Evolutionary conservation across 2,888 invertebrate species (phyloP).

Genomic region (Cerastis rubricosa): DNA sequence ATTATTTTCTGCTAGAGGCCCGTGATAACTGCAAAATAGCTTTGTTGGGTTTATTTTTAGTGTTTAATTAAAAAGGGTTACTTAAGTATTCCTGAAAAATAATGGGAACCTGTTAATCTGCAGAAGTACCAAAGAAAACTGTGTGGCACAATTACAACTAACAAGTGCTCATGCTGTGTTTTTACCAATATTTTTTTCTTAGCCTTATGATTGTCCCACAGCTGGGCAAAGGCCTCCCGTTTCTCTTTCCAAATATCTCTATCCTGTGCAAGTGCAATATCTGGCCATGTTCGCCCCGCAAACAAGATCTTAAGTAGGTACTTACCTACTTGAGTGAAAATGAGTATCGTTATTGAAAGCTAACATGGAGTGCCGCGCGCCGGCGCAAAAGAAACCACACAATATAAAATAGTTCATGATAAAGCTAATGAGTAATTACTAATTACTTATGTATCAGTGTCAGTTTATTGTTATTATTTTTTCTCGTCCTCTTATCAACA

Average conservation of each 20-base stretch:
- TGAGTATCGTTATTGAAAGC: neutral
- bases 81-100: neutral
- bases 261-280: no score
- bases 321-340: neutral
- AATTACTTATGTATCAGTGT: slow-evolving; percentile 8
- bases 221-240: no score
- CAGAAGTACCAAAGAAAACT: neutral
- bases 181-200: no score
- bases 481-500: slow-evolving; percentile 15
- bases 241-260: no score
- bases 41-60: neutral
- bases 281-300: no score
- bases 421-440: neutral
- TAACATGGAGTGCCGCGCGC: neutral
- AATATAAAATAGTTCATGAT: slow-evolving; percentile 14
- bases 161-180: neutral
- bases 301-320: neutral
- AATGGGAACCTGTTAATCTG: neutral
- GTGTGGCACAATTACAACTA: neutral
- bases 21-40: neutral
- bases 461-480: slow-evolving; percentile 7
- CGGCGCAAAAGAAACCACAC: neutral
- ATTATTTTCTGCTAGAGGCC: neutral
- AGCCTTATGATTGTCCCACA: no score
- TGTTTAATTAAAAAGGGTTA: neutral